A percentile compares a stretch with the other conserved stretches of the same genome.
Evolutionary conservation across 2,888 invertebrate genomes (phyloP).

Genomic region (Hemithea aestivaria): DNA sequence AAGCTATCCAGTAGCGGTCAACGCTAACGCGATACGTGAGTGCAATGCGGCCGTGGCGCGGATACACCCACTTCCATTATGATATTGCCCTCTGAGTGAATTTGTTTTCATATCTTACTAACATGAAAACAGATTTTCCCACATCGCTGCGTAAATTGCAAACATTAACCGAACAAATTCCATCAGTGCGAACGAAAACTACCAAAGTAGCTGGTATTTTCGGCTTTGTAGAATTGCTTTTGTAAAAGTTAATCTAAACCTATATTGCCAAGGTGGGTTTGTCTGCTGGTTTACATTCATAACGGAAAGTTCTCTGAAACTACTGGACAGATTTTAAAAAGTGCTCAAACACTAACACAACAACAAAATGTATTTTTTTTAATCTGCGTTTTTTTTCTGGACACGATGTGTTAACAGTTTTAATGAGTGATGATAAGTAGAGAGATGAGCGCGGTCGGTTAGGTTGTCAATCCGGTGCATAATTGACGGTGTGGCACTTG

Average conservation of each 20-base stretch:
- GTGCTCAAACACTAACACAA: too few species aligned
- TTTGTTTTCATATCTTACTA: slow-evolving; percentile 62
- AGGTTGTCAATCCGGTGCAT: slow-evolving; percentile 62
- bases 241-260: slow-evolving; percentile 7
- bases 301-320: too few species aligned
- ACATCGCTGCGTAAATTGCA: slow-evolving; percentile 45
- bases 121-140: slow-evolving; percentile 57
- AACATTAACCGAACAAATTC: slow-evolving; percentile 41
- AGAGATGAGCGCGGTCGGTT: slow-evolving; percentile 36
- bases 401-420: too few species aligned
- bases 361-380: too few species aligned
- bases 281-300: too few species aligned
- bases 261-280: neutral
- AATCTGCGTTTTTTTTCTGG: too few species aligned
- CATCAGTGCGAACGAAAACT: slow-evolving; percentile 24
- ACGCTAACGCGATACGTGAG: slow-evolving; percentile 47
- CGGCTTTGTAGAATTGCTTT: slow-evolving; percentile 1
- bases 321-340: too few species aligned
- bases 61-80: slow-evolving; percentile 70
- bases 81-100: slow-evolving; percentile 72
- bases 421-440: too few species aligned
- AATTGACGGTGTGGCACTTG: slow-evolving; percentile 60
- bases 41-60: slow-evolving; percentile 48
- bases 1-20: slow-evolving; percentile 50
- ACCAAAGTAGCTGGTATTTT: slow-evolving; percentile 5